Conservation (phyloP, 2,797 vertebrate species). For the Pantherophis vulpinus region DNA sequence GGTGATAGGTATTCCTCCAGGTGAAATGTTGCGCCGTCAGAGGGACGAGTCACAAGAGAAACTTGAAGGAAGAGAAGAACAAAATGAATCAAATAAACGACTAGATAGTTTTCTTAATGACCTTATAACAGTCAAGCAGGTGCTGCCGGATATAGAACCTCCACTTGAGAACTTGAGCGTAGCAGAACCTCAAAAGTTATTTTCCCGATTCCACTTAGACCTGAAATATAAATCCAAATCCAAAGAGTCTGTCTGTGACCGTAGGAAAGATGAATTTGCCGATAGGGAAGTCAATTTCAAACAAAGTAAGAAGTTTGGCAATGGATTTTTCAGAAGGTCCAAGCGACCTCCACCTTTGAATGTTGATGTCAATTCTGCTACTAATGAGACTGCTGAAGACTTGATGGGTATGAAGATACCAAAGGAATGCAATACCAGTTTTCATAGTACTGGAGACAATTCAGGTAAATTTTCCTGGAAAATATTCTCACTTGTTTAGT, state of each 20-base stretch:
- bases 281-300: conserved; percentile 54
- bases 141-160: conserved; percentile 67
- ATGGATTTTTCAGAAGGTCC: conserved; percentile 59
- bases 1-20: conserved; percentile 71
- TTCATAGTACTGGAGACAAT: conserved; percentile 50
- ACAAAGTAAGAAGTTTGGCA: conserved; percentile 57
- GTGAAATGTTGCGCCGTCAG: conserved; percentile 74
- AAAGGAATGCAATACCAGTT: conserved; percentile 46
- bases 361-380: conserved; percentile 47
- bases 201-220: conserved; percentile 47
- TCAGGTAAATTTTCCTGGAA: conserved; percentile 68
- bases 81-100: conserved; percentile 64
- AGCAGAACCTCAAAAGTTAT: conserved; percentile 60
- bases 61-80: conserved; percentile 52
- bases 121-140: conserved; percentile 70
- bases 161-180: conserved; percentile 52
- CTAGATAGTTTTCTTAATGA: conserved; percentile 73
- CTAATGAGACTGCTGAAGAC: conserved; percentile 64
- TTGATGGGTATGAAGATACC: conserved; percentile 60
- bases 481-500: not conserved
- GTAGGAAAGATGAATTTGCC: conserved; percentile 51
- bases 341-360: conserved; percentile 55
- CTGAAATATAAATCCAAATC: conserved; percentile 62
- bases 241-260: conserved; percentile 58
- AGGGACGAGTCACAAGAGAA: conserved; percentile 55